phyloP scores from a whole-genome alignment of 2,888 invertebrate genomes.

The Cacoxenus indagator region DNA sequence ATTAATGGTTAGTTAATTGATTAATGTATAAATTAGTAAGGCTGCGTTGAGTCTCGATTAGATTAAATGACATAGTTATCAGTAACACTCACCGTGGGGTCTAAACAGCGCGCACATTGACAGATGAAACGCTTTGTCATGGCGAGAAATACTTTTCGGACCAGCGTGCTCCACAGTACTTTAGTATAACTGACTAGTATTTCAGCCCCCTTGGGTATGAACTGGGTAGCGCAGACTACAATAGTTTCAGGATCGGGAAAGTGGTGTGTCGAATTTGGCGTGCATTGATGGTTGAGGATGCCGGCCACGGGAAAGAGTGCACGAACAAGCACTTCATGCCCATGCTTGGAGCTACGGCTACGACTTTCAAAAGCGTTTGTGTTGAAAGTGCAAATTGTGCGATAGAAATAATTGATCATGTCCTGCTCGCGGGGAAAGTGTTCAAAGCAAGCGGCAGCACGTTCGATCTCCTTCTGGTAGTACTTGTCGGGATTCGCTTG shows the following conservation, averaged over 20 bases:
- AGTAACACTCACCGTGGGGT: slow-evolving; percentile 75
- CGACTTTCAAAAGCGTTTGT: slow-evolving; percentile 70
- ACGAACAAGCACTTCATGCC: slow-evolving; percentile 71
- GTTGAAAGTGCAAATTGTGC: slow-evolving; percentile 68
- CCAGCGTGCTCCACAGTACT: slow-evolving; percentile 78
- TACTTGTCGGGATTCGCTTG: slow-evolving; percentile 68
- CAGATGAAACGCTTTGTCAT: slow-evolving; percentile 79
- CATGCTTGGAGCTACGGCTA: slow-evolving; percentile 45
- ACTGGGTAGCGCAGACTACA: slow-evolving; percentile 74
- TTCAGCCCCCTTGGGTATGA: slow-evolving; percentile 77
- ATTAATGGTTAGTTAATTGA: no score
- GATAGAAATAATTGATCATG: slow-evolving; percentile 62
- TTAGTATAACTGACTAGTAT: slow-evolving; percentile 81
- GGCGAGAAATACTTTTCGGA: slow-evolving; percentile 76
- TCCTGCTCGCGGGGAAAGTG: slow-evolving; percentile 64
- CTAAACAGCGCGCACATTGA: slow-evolving; percentile 77
- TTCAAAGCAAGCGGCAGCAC: slow-evolving; percentile 63
- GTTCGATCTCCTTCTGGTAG: slow-evolving; percentile 57
- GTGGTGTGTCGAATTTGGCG: slow-evolving; percentile 79
- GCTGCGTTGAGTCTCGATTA: no score
- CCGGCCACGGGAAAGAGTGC: slow-evolving; percentile 79
- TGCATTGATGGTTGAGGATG: slow-evolving; percentile 80
- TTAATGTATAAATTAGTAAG: no score
- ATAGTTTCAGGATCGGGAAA: slow-evolving; percentile 76
- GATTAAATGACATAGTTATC: no score